These are phyloP conservation scores for Charaxes varanes DNA, from an alignment of 1,140 invertebrate genomes.

Conservation along the genomic window DNA sequence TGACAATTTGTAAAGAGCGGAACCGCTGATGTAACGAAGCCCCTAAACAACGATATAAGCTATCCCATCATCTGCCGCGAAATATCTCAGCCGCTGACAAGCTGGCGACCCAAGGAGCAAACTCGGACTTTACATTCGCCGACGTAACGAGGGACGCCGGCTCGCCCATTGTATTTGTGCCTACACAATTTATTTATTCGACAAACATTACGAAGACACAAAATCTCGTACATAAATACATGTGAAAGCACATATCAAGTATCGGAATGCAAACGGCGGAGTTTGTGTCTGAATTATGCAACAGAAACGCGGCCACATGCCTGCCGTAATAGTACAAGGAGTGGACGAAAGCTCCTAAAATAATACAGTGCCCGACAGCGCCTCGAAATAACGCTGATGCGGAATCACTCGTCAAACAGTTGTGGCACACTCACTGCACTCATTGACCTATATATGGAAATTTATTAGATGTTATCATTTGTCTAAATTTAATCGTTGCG, in stretches of 20 bases:
- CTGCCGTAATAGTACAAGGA: constrained; percentile 60
- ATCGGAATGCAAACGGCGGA: constrained; percentile 69
- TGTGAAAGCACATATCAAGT: constrained; percentile 71
- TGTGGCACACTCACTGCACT: constrained; percentile 5
- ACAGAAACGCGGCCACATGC: constrained; percentile 48
- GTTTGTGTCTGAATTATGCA: constrained; percentile 69
- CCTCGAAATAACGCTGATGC: constrained; percentile 26
- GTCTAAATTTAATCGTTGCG: constrained; percentile 1
- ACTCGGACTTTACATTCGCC: constrained; percentile 63
- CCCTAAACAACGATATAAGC: constrained; percentile 64
- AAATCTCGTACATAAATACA: constrained; percentile 73
- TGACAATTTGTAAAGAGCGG: constrained; percentile 63
- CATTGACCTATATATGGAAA: constrained; percentile 21
- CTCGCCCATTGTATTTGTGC: constrained; percentile 69
- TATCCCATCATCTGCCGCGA: constrained; percentile 43
- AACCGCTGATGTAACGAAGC: constrained; percentile 58
- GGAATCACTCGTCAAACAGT: constrained; percentile 28
- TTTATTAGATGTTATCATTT: too few relatives aligned
- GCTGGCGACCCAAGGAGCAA: constrained; percentile 49
- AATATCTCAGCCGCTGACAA: constrained; percentile 63
- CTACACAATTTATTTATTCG: constrained; percentile 70
- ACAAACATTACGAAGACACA: constrained; percentile 70
- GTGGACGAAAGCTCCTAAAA: constrained; percentile 59
- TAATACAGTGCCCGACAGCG: constrained; percentile 39
- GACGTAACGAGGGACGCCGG: constrained; percentile 65